Base-by-base conservation (phyloP, 2,113 vertebrate species). In the Lamprotornis superbus region DNA sequence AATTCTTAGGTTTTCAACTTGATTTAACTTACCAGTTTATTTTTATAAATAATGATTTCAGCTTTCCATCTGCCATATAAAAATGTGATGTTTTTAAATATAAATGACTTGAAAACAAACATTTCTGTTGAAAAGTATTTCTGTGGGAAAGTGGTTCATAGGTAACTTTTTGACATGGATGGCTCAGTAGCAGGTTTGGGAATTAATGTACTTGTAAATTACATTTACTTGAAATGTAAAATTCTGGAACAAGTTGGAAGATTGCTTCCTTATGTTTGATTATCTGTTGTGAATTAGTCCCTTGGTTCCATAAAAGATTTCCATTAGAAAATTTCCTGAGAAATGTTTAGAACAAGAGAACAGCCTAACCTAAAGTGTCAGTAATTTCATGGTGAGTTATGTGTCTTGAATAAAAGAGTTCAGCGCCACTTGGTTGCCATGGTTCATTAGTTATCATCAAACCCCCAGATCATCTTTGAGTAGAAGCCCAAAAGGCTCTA, bases 401-500 rank as follows among this genome's bases (percentile, higher is more conserved):
- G 90, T 79, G 91, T 93, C 86, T 95, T 95, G 90, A 82, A 87
- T 96, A 88, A 90, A 96, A 86, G 96, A 93, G 83, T 94, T 97
- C 95, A 91, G 92, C 93, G 92, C 73, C 93, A 96, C 97, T 97
- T 77, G 87, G 92, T 85, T 96, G 94, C 56, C 57, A 97, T 17
- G 95, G 87, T 97, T 97, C 94, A 97, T 97, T 97, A 97, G 67
- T 96, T 97, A 83, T 87, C 94, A 96, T 95, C 97, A 97, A 97
- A 93, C 80, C 76, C 46, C 92, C 39, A 84, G 71, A 93, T 96
- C 52, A 88, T 91, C 87, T 96, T 92, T 96, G 63, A 91, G 93
- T 65, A 92, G 87, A 91, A 97, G 79, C 89, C 87, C 83, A 88
- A 77, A 95, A 96, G 56, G 56, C 67, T 96, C 93, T 97, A 93